Evolutionary conservation across 2,797 vertebrate genomes (phyloP), one percentile per base, ranked within the genome.

Genomic region (Myotis daubentonii): DNA sequence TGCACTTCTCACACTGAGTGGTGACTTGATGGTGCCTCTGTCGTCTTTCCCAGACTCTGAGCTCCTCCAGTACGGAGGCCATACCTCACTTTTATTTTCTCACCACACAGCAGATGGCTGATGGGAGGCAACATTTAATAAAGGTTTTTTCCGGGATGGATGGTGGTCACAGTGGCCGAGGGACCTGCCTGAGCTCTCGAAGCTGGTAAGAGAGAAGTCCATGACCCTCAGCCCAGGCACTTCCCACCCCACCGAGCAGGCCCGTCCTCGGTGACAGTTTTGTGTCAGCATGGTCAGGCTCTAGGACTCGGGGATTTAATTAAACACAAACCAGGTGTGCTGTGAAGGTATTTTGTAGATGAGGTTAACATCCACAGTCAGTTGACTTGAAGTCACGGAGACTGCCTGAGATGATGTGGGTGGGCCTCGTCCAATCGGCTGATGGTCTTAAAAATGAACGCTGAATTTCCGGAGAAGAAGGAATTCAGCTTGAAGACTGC

Each of bases 31-130:
- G 4, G 0, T 1, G 2, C 6, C 25, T 57, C 60, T 75, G 33
- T 36, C 6, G 0, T 75, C 28, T n/a, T 38, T 4, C 19, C 30
- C 47, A 66, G 78, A 41, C 9, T 0, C 2, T 11, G 51, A n/a
- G 44, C 72, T 80, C 70, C 51, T 55, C 25, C 41, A 13, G 12
- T 22, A 8, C 38, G 25, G 1, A 89, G 53, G 38, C 28, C 33
- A 30, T 17, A 1, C 9, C 38, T 15, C 28, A 10, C 28, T 79
- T 87, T 38, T 5, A 47, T 13, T 38, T 65, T 47, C 71, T 82
- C 10, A 1, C 16, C 19, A 13, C 41, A 2, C 0, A 30, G 16
- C 3, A 3, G 12, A 38, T 57, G 68, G 17, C 7, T 33, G 8
- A 28, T 3, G 28, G 72, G 51, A 47, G 53, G 55, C 6, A 0